These are phyloP conservation scores for Metopia argyrocephala DNA, from an alignment of 2,888 invertebrate species.

Conservation along the genomic window DNA sequence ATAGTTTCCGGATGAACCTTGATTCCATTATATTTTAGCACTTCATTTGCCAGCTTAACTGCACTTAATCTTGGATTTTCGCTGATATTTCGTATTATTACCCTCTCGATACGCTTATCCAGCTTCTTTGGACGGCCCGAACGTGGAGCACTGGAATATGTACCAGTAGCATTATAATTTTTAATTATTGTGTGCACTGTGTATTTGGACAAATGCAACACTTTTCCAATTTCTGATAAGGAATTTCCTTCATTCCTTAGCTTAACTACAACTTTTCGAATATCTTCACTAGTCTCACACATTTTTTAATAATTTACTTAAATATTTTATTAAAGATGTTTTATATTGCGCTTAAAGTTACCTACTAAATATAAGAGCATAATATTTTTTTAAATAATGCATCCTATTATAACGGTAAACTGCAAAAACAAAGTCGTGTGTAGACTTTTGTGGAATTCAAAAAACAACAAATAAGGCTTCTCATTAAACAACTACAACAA, in stretches of 20 bases:
- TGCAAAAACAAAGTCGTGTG: too few relatives aligned
- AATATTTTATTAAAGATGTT: not conserved
- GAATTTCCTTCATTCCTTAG: not conserved
- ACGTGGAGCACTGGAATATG: not conserved
- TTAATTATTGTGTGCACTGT: not conserved
- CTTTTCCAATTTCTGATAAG: not conserved
- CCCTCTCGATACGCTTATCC: not conserved
- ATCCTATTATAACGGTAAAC: slow-evolving; percentile 3
- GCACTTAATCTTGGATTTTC: not conserved
- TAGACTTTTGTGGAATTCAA: too few relatives aligned
- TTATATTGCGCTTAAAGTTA: slow-evolving; percentile 7
- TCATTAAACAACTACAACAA: not conserved
- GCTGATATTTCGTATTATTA: not conserved
- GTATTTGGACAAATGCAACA: not conserved
- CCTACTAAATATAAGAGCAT: not conserved
- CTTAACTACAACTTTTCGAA: not conserved
- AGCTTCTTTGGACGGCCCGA: not conserved
- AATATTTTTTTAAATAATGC: not conserved
- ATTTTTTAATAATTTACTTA: slow-evolving; percentile 5
- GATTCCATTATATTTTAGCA: not conserved
- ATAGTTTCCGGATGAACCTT: not conserved
- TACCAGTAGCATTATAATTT: slow-evolving; percentile 2
- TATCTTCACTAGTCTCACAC: not conserved
- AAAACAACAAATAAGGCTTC: not conserved
- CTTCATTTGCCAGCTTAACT: not conserved